Evolutionary conservation across 2,888 invertebrate genomes (phyloP), one percentile per base, ranked within the genome.

Genomic region (Cybosia mesomella): DNA sequence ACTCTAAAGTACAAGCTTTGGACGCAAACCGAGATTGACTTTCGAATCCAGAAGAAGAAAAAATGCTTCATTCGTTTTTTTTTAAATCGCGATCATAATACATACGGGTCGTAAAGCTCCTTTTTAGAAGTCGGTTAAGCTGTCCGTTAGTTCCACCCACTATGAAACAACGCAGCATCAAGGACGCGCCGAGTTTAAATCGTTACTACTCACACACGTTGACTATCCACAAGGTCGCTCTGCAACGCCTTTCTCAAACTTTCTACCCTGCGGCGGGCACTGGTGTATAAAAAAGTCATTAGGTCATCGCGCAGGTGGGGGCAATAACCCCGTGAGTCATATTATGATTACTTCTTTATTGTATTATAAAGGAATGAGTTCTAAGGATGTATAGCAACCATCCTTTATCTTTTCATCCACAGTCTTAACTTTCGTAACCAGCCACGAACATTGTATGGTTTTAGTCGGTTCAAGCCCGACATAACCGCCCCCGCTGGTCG

Each of bases 191-290:
- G 49, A 49, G 49, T 18, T n/a, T n/a, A n/a, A 49, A 58, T 67
- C 62, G 22, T 63, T 64, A 59, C 64, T 64, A 58, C 62, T 62
- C 57, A 58, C 24, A 32, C 64, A 60, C 39, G 68, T 64, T 43
- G 54, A 55, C 34, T 55, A 64, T 54, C 58, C 60, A 39, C 68
- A 69, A 65, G 68, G 68, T 66, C 65, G 54, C 53, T 15, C 13
- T 53, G 64, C 73, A n/a, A 34, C 58, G 70, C 74, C 80, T 81
- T 81, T 81, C 81, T 77, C 74, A 58, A 75, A 81, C 81, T 81
- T 81, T 81, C 81, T 81, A 81, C 75, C 79, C 76, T 57, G 71
- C 66, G 79, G 76, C 66, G 59, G 62, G 53, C 65, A 57, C 68
- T 36, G 39, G 36, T 53, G 61, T 65, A 64, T 34, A 73, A 75